Evolutionary conservation across 2,888 invertebrate species (phyloP).

Genomic region (Rosalia funebris): DNA sequence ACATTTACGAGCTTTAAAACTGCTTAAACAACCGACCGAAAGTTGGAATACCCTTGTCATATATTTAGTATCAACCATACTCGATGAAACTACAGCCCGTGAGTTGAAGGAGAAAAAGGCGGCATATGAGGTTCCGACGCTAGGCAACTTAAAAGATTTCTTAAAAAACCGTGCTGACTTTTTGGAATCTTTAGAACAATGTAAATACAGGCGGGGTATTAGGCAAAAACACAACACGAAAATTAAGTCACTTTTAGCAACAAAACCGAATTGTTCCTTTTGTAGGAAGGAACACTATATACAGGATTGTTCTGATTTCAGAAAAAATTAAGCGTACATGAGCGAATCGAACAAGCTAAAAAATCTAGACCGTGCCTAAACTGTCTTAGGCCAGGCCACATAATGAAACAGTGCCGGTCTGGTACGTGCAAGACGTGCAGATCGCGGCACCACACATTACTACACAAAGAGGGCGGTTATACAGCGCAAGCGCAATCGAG

Average conservation of each 20-base stretch:
- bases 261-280: neutral
- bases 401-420: neutral
- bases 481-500: neutral
- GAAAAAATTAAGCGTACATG: neutral
- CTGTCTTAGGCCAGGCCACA: neutral
- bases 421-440: neutral
- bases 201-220: neutral
- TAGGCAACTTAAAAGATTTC: neutral
- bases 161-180: neutral
- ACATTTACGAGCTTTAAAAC: constrained; percentile 4
- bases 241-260: neutral
- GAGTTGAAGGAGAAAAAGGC: neutral
- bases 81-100: neutral
- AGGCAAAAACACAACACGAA: neutral
- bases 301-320: neutral
- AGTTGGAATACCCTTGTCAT: constrained; percentile 2
- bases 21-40: constrained; percentile 1
- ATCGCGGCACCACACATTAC: neutral
- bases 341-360: neutral
- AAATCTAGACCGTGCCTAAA: neutral
- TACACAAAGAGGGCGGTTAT: neutral
- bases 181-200: neutral
- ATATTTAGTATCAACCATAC: neutral
- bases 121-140: neutral
- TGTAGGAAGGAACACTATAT: neutral